These are phyloP conservation scores for Sesamia nonagrioides DNA, from an alignment of 1,140 invertebrate species.

Conservation along the genomic window DNA sequence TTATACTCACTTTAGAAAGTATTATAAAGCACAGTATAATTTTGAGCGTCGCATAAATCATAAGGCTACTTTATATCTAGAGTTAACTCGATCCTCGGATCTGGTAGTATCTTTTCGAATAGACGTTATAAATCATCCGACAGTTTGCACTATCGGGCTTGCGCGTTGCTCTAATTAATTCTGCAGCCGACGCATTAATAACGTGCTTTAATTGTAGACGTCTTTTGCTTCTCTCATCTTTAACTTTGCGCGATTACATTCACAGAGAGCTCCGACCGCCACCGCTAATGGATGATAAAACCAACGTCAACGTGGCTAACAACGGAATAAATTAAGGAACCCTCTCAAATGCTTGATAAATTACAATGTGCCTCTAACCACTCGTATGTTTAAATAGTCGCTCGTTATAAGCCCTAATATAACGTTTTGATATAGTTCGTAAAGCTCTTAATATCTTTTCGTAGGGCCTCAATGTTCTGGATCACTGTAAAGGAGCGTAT, in stretches of 20 bases:
- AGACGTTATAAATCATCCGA: constrained; percentile 57
- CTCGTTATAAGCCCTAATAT: constrained; percentile 50
- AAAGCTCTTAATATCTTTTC: constrained; percentile 22
- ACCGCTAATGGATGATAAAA: constrained; percentile 67
- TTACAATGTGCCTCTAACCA: constrained; percentile 54
- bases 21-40: constrained; percentile 36
- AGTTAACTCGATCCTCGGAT: constrained; percentile 50
- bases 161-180: constrained; percentile 59
- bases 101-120: constrained; percentile 51
- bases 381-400: constrained; percentile 52
- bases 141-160: constrained; percentile 54
- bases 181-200: constrained; percentile 61
- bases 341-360: constrained; percentile 64
- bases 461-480: background rate
- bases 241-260: constrained; percentile 60
- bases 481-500: background rate
- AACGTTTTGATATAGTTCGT: constrained; percentile 14
- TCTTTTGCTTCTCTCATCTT: constrained; percentile 59
- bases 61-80: constrained; percentile 38
- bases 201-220: constrained; percentile 58
- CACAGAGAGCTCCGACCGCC: constrained; percentile 45
- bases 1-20: constrained; percentile 1
- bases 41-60: constrained; percentile 40
- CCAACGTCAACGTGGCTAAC: constrained; percentile 63
- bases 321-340: constrained; percentile 68